Evolutionary conservation across 1,140 invertebrate genomes (phyloP), one percentile per base, ranked within the genome.

Genomic region (Galleria mellonella): DNA sequence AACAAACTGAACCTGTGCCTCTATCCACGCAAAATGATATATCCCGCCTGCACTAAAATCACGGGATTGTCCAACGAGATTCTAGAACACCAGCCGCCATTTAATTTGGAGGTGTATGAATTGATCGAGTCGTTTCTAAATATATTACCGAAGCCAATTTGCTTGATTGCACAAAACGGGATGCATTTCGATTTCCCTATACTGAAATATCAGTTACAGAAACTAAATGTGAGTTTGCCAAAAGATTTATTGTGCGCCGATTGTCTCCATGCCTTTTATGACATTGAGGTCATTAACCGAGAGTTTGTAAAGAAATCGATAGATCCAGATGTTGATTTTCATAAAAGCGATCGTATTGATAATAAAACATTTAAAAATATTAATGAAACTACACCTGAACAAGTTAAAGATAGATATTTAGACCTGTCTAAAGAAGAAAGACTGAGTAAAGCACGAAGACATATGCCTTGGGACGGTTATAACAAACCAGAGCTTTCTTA

Each of bases 151-250:
- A 70, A 89, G 54, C 94, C 94, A 1, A 81, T 93, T 10, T 95
- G 94, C 69, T 77, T 96, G 9, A 81, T 94, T 1, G 92, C 94
- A 9, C 93, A 96, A 55, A 94, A 95, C 86, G 94, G 94, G 4
- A 83, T 90, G 60, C 38, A 40, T 1, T 96, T 94, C 81, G 94
- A 96, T 71, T 96, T 90, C 82, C 81, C 78, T 1, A 75, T 84
- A 35, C 42, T 84, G 4, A 77, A 69, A 51, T 66, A 66, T 39
- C 71, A 79, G 45, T 49, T 84, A 23, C 51, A 86, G 6, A 79
- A 70, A 40, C 60, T 88, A 0, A 56, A 79, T 12, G 71, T 76
- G 47, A 55, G 39, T 29, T 65, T 91, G 9, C 45, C 75, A 4
- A 70, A 88, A 10, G 77, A 87, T 51, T 49, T 91, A 1, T 47